These are phyloP conservation scores for Coptodon rendalli DNA, from an alignment of 2,113 vertebrate species.

Conservation along the genomic window DNA sequence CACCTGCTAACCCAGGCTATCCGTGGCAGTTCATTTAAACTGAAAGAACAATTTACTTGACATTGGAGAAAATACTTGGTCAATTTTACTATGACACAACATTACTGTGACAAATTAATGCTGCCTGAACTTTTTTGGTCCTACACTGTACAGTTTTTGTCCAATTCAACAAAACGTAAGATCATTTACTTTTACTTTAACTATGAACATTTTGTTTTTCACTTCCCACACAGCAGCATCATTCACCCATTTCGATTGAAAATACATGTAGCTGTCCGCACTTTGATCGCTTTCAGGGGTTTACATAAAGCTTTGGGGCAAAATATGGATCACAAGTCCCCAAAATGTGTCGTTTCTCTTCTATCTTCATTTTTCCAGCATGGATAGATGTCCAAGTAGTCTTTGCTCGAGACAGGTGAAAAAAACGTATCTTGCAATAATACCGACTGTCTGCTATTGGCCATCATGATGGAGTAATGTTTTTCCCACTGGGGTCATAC, in stretches of 20 bases:
- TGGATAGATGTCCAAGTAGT: neutral
- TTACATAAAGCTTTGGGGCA: neutral
- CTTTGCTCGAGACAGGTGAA: neutral
- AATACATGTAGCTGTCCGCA: neutral
- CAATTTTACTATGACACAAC: neutral
- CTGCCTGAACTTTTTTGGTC: neutral
- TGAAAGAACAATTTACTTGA: neutral
- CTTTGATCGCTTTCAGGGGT: neutral
- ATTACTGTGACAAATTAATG: neutral
- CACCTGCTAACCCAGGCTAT: neutral
- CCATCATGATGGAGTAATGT: neutral
- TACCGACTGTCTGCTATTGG: neutral
- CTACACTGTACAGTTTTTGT: neutral
- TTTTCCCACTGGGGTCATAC: neutral
- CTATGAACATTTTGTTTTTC: neutral
- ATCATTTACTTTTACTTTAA: neutral
- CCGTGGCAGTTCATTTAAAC: neutral
- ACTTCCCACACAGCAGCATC: neutral
- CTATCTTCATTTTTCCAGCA: neutral
- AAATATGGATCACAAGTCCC: neutral
- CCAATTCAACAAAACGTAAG: neutral
- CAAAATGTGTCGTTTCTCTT: neutral
- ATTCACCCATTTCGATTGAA: neutral
- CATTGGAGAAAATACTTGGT: neutral
- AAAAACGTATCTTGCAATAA: neutral